Evolutionary conservation across 2,797 vertebrate species (phyloP).

Genomic region (Xenops minutus): DNA sequence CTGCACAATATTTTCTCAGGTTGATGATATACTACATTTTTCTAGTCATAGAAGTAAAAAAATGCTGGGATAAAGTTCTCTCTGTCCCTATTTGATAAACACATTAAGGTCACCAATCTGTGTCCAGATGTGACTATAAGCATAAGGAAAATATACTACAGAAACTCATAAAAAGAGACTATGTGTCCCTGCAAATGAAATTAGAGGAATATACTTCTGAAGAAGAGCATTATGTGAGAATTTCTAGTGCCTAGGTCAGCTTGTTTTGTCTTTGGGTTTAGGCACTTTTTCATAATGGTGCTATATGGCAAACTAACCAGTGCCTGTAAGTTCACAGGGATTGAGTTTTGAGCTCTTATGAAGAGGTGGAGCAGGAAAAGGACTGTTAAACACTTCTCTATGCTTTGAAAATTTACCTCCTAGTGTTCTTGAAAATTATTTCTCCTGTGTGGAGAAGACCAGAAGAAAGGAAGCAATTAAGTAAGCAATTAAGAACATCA

Average conservation of each 20-base stretch:
- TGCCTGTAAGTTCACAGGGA: neutral
- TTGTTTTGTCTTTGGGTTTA: neutral
- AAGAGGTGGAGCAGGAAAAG: neutral
- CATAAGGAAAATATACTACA: neutral
- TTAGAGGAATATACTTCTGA: neutral
- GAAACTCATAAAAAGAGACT: neutral
- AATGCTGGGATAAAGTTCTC: neutral
- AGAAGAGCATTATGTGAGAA: neutral
- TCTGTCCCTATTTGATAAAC: neutral
- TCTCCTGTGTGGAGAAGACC: neutral
- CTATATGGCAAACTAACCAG: neutral
- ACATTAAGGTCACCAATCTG: neutral
- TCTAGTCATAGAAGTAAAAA: neutral
- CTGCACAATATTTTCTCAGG: neutral
- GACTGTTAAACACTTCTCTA: neutral
- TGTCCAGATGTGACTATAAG: neutral
- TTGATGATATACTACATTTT: neutral
- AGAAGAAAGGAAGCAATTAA: neutral
- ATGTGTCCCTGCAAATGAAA: neutral
- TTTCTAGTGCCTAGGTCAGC: neutral
- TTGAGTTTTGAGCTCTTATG: neutral
- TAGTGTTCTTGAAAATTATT: constrained; percentile 17
- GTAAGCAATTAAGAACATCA: no score
- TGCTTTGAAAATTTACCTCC: constrained; percentile 31
- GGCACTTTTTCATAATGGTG: neutral